These are phyloP conservation scores for Forbesichthys agassizii DNA, from an alignment of 2,113 vertebrate species.

Conservation along the genomic window DNA sequence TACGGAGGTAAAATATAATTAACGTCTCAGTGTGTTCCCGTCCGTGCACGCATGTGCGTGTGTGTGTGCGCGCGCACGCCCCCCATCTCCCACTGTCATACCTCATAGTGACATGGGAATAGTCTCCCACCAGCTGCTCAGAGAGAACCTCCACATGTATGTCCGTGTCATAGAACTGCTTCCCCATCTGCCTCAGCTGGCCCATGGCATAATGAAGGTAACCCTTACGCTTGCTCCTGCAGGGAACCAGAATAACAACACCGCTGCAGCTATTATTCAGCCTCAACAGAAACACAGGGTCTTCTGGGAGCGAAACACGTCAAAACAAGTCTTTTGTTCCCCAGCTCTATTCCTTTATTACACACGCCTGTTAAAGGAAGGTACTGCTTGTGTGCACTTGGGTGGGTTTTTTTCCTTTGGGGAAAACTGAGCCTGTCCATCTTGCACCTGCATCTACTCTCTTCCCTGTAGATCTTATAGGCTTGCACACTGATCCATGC, in stretches of 20 bases:
- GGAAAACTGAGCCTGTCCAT: too few species aligned
- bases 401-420: too few species aligned
- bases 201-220: slow-evolving; percentile 81
- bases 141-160: slow-evolving; percentile 79
- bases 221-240: slow-evolving; percentile 77
- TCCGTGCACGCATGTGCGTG: not conserved
- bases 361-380: too few species aligned
- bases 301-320: too few species aligned
- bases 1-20: not conserved
- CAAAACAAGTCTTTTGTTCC: too few species aligned
- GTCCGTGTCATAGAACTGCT: slow-evolving; percentile 79
- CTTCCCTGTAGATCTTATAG: too few species aligned
- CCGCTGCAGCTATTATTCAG: not conserved
- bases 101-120: slow-evolving; percentile 80
- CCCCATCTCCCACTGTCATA: slow-evolving; percentile 6
- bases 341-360: too few species aligned
- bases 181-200: slow-evolving; percentile 79
- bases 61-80: not conserved
- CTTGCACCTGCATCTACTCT: too few species aligned
- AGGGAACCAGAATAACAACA: slow-evolving; percentile 14
- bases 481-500: too few species aligned
- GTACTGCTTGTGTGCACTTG: too few species aligned
- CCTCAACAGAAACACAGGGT: too few species aligned
- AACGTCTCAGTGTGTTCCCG: not conserved
- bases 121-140: slow-evolving; percentile 78